phyloP scores from a whole-genome alignment of 1,140 invertebrate species.

The Agrypnia vestita region DNA sequence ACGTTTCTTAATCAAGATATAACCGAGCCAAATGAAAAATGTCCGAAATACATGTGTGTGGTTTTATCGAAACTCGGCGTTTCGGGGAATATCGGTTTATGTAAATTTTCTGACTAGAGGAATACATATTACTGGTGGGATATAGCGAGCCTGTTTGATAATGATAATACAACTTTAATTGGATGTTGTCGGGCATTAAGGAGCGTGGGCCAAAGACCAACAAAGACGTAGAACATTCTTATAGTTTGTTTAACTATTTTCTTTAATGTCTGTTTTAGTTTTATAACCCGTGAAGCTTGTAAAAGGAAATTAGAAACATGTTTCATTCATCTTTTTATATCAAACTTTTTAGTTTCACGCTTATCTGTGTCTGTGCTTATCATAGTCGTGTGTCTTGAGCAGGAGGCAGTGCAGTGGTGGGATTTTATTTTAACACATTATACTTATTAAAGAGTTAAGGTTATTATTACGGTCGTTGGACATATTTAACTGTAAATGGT shows the following conservation, averaged over 20 bases:
- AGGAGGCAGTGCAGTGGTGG: no score
- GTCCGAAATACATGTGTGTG: background rate
- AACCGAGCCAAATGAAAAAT: no score
- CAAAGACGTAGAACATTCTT: slow-evolving; percentile 3
- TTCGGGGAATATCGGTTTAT: slow-evolving; percentile 3
- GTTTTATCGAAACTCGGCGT: background rate
- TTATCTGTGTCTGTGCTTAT: background rate
- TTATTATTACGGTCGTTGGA: no score
- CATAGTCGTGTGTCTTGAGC: background rate
- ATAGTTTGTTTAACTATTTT: slow-evolving; percentile 9
- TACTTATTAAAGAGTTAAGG: no score
- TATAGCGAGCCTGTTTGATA: background rate
- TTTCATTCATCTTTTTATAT: slow-evolving; percentile 20
- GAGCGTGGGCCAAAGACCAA: background rate
- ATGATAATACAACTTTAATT: slow-evolving; percentile 5
- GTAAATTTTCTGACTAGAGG: background rate
- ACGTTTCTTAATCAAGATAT: no score
- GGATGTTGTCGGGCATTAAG: background rate
- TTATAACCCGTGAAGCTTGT: slow-evolving; percentile 12
- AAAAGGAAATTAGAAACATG: slow-evolving; percentile 30
- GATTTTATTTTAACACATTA: no score
- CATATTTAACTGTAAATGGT: no score
- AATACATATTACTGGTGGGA: background rate
- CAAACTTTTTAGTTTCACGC: background rate
- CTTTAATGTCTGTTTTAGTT: slow-evolving; percentile 22